Evolutionary conservation across 2,113 vertebrate genomes (phyloP).

Genomic region (Plecturocebus donacophilus): DNA sequence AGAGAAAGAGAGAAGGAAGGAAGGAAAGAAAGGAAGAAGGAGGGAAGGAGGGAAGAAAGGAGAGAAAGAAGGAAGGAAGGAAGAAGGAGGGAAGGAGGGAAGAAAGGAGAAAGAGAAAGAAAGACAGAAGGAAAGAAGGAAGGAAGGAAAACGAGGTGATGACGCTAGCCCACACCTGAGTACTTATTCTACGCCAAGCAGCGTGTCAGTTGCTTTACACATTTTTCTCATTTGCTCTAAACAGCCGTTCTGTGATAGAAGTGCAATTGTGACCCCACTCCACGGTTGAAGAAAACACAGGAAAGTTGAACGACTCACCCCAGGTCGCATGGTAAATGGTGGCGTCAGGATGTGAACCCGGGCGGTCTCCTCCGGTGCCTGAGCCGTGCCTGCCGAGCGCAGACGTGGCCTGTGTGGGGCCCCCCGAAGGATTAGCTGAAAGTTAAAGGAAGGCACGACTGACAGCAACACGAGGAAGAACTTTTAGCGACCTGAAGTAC

Average conservation of each 20-base stretch:
- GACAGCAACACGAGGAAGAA: neutral
- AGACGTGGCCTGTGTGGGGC: rapidly evolving
- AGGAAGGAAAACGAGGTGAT: neutral
- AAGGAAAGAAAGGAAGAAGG: no score
- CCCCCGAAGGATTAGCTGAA: neutral
- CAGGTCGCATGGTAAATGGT: neutral
- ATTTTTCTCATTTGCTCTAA: neutral
- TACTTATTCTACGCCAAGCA: neutral
- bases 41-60: no score
- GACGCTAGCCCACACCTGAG: neutral
- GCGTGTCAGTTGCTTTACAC: neutral
- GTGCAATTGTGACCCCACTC: neutral
- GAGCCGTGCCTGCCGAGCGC: neutral
- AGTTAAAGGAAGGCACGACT: neutral
- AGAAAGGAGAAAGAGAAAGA: no score
- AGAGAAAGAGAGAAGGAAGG: no score
- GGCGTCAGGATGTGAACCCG: neutral
- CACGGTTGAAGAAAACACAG: neutral
- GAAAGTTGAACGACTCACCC: neutral
- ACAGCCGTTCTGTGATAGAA: neutral
- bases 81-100: no score
- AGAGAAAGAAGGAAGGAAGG: no score
- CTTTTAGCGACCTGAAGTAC: neutral
- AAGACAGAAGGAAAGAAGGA: no score
- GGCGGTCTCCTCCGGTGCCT: neutral